A percentile compares a stretch with the other conserved stretches of the same genome.
These are phyloP conservation scores for Lethrus apterus DNA, from an alignment of 1,140 invertebrate genomes.

Conservation along the genomic window DNA sequence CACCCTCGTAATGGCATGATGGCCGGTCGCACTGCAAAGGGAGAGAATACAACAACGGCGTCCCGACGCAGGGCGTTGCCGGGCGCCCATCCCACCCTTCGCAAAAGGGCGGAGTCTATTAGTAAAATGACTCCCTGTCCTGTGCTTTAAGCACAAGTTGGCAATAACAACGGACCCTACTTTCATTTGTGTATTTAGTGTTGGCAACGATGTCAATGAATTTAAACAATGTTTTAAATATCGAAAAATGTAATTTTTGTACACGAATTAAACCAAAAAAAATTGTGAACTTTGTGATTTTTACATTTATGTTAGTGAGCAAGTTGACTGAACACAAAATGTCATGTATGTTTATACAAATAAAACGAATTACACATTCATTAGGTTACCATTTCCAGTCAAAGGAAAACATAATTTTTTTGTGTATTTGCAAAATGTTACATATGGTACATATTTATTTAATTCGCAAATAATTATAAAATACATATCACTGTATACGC, in stretches of 20 bases:
- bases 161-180: not conserved
- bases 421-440: too few relatives aligned
- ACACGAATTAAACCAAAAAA: too few relatives aligned
- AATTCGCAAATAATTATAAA: too few relatives aligned
- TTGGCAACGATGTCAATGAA: not conserved
- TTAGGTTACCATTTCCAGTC: too few relatives aligned
- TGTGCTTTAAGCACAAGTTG: conserved; percentile 7
- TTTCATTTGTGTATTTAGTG: conserved; percentile 2
- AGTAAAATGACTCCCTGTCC: conserved; percentile 7
- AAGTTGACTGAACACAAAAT: too few relatives aligned
- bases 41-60: conserved; percentile 13
- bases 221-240: not conserved
- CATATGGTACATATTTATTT: too few relatives aligned
- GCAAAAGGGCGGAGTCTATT: conserved; percentile 4
- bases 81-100: conserved; percentile 16
- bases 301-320: too few relatives aligned
- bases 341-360: too few relatives aligned
- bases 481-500: too few relatives aligned
- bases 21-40: conserved; percentile 17
- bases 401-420: too few relatives aligned
- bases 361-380: too few relatives aligned
- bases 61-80: conserved; percentile 12
- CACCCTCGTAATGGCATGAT: conserved; percentile 20
- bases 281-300: too few relatives aligned
- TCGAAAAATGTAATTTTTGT: not conserved